Evolutionary conservation across 2,888 invertebrate genomes (phyloP).

Genomic region (Nomada fucata): DNA sequence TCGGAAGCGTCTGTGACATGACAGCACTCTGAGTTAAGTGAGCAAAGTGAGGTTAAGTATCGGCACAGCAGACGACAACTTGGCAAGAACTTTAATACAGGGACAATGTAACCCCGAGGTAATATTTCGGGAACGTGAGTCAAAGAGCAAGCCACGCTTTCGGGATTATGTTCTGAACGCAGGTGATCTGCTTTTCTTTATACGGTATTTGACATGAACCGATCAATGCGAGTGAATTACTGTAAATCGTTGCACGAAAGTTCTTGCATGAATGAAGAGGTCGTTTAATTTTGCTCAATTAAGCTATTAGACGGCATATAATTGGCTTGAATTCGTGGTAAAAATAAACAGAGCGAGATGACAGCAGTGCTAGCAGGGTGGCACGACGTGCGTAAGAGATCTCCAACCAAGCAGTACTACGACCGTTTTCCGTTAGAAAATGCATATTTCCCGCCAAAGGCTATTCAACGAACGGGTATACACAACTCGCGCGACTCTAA

Average conservation of each 20-base stretch:
- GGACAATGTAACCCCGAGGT: constrained; percentile 19
- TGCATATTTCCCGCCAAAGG: constrained; percentile 60
- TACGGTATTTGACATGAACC: constrained; percentile 9
- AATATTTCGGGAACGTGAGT: constrained; percentile 10
- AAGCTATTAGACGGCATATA: constrained; percentile 39
- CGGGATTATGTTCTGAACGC: constrained; percentile 7
- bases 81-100: constrained; percentile 3
- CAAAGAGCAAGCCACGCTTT: not conserved
- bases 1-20: constrained; percentile 40
- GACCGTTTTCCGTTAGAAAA: constrained; percentile 40
- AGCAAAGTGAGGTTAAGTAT: constrained; percentile 70
- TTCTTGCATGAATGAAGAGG: constrained; percentile 4
- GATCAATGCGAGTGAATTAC: not conserved
- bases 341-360: constrained; percentile 71
- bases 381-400: constrained; percentile 76
- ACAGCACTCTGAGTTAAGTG: constrained; percentile 51
- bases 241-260: constrained; percentile 36
- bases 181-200: constrained; percentile 21
- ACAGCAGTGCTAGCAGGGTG: constrained; percentile 67
- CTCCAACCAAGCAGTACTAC: constrained; percentile 36
- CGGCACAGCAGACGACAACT: constrained; percentile 53
- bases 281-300: constrained; percentile 55
- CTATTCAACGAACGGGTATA: constrained; percentile 33
- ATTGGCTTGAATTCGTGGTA: constrained; percentile 65
- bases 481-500: constrained; percentile 59